Evolutionary conservation across 2,113 vertebrate genomes (phyloP), one percentile per base, ranked within the genome.

Genomic region (Atractosteus spatula): DNA sequence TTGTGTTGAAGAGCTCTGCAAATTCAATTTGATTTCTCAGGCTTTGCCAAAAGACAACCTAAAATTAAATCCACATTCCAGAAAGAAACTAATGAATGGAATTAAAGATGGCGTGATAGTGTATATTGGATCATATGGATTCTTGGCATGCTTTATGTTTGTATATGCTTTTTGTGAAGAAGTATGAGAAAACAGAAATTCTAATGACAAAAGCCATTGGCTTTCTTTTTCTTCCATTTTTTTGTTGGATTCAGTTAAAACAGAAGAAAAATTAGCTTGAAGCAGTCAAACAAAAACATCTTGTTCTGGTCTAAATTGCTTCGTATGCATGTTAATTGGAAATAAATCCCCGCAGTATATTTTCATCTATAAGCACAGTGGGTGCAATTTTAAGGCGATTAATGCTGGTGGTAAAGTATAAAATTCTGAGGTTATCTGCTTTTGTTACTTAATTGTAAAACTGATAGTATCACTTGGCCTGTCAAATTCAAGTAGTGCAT

Each of bases 321-420:
- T 88, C 88, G 87, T 88, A 89, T 91, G 89, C 89, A 91, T 91
- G 88, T 92, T 93, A 92, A 93, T 91, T 92, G 89, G 87, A 82
- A 77, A 87, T 89, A 92, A 91, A 88, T 91, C 91, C 89, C 91
- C 77, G 84, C 86, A 89, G 90, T 78, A 68, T 65, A 63, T 72
- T 73, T 64, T 45, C 68, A 73, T 72, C 75, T 74, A 59, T 75
- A 79, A 68, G 76, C 71, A 70, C 79, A 71, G 66, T 73, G 74
- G 74, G 78, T 56, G 57, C 68, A 72, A 62, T 74, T 67, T 70
- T 77, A 78, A 81, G 72, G 62, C 42, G 68, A 79, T 82, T 78
- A 82, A 71, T 65, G 63, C 71, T 68, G 66, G 55, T 65, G 41
- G 64, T 68, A 59, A 55, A 62, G 75, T 77, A 71, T 88, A 80